phyloP scores from a whole-genome alignment of 1,140 invertebrate species.

The Amyelois transitella region DNA sequence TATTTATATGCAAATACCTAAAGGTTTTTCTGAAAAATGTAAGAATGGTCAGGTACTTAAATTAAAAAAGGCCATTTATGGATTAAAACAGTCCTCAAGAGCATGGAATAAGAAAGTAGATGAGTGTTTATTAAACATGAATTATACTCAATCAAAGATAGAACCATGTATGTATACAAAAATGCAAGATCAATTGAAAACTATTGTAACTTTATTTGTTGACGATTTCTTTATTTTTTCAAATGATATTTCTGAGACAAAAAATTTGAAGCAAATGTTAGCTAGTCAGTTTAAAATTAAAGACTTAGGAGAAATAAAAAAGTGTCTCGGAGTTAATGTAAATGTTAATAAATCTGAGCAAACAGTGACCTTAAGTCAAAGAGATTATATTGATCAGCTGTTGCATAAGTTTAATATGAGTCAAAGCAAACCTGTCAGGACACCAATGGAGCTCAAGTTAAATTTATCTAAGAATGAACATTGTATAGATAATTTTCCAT shows the following conservation, averaged over 20 bases:
- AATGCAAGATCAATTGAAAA: conserved; percentile 14
- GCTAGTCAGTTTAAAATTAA: conserved; percentile 3
- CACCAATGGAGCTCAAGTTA: too few species aligned
- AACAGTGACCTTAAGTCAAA: conserved; percentile 18
- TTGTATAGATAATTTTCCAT: too few species aligned
- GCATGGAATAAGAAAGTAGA: conserved; percentile 16
- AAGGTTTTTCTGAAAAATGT: too few species aligned
- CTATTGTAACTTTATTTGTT: too few species aligned
- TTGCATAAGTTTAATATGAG: too few species aligned
- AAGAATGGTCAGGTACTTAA: conserved; percentile 2
- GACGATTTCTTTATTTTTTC: conserved; percentile 38
- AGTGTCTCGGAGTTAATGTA: conserved; percentile 6
- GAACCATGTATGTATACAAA: conserved; percentile 27
- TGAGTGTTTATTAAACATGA: conserved; percentile 16
- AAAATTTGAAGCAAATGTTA: background rate
- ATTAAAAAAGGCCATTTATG: conserved; percentile 1
- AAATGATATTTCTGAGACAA: conserved; percentile 1
- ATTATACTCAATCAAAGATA: conserved; percentile 14
- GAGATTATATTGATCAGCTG: conserved; percentile 18
- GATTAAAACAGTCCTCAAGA: too few species aligned
- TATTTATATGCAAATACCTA: too few species aligned
- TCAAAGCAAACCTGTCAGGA: too few species aligned
- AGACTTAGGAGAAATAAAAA: conserved; percentile 2
- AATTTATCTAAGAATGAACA: too few species aligned
- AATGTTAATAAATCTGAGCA: background rate